These are phyloP conservation scores for Sipunculus nudus DNA, from an alignment of 2,888 invertebrate species.

Conservation along the genomic window DNA sequence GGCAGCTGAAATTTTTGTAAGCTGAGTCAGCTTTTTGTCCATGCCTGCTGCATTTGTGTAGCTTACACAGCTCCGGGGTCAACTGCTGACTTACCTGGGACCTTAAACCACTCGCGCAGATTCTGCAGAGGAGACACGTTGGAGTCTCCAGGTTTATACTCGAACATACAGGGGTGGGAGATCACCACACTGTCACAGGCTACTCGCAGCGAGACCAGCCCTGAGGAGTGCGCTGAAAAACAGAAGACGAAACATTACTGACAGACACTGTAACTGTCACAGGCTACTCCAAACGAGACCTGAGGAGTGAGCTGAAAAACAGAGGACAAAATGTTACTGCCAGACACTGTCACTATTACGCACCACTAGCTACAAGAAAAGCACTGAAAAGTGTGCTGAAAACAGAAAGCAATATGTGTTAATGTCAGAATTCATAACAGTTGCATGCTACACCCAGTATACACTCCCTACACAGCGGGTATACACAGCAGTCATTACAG, in stretches of 20 bases:
- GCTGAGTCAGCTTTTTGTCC: no score
- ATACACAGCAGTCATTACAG: no score
- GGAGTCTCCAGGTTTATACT: constrained; percentile 46
- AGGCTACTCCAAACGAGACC: constrained; percentile 92
- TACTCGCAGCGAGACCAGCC: constrained; percentile 88
- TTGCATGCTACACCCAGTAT: no score
- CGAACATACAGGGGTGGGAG: constrained; percentile 70
- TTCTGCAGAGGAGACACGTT: constrained; percentile 4
- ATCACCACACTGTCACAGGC: constrained; percentile 90
- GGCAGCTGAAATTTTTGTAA: no score
- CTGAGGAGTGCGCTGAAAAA: constrained; percentile 83
- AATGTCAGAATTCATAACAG: no score
- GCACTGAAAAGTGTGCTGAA: constrained; percentile 88
- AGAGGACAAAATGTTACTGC: no score
- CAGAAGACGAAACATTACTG: no score
- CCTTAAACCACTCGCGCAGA: constrained; percentile 57
- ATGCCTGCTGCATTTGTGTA: no score
- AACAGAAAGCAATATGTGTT: no score
- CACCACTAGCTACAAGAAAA: constrained; percentile 90
- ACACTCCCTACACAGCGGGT: no score
- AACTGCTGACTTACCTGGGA: constrained; percentile 49
- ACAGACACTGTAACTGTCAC: no score
- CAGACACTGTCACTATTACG: no score
- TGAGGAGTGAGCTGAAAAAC: constrained; percentile 80
- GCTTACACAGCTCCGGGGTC: background rate